These are phyloP conservation scores for Chrysolina americana DNA, from an alignment of 2,888 invertebrate genomes.

Conservation along the genomic window DNA sequence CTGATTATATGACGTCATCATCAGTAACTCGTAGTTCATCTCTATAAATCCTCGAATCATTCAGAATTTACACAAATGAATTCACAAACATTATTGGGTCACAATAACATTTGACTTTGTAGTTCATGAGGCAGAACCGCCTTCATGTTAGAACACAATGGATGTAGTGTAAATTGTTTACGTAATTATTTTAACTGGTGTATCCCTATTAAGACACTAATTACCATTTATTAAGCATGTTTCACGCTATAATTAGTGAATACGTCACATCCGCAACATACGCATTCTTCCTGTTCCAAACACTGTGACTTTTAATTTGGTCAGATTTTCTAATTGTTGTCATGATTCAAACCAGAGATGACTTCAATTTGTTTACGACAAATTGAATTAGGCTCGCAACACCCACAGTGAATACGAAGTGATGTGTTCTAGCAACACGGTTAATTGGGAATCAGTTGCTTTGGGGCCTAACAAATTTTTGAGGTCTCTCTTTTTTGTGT, in stretches of 20 bases:
- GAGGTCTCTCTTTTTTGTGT: too few species aligned
- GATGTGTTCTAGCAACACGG: neutral
- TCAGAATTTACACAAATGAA: neutral
- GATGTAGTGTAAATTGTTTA: constrained; percentile 67
- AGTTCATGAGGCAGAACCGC: constrained; percentile 56
- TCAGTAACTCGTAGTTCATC: too few species aligned
- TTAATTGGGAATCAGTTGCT: too few species aligned
- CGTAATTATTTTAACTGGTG: constrained; percentile 70
- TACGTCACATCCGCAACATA: constrained; percentile 67
- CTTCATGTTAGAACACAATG: constrained; percentile 62
- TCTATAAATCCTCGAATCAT: too few species aligned
- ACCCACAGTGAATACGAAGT: constrained; percentile 37
- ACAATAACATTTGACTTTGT: constrained; percentile 30
- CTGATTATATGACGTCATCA: too few species aligned
- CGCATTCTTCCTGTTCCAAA: constrained; percentile 65
- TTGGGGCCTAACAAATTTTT: neutral
- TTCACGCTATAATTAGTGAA: constrained; percentile 69
- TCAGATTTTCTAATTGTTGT: constrained; percentile 61
- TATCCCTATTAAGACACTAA: constrained; percentile 71
- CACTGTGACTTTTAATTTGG: constrained; percentile 60
- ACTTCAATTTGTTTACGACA: constrained; percentile 48
- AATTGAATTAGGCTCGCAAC: constrained; percentile 47
- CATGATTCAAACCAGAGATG: constrained; percentile 50
- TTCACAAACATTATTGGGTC: constrained; percentile 6
- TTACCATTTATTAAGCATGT: constrained; percentile 68